Evolutionary conservation across 2,888 invertebrate genomes (phyloP).

Genomic region (Microdon myrmicae): DNA sequence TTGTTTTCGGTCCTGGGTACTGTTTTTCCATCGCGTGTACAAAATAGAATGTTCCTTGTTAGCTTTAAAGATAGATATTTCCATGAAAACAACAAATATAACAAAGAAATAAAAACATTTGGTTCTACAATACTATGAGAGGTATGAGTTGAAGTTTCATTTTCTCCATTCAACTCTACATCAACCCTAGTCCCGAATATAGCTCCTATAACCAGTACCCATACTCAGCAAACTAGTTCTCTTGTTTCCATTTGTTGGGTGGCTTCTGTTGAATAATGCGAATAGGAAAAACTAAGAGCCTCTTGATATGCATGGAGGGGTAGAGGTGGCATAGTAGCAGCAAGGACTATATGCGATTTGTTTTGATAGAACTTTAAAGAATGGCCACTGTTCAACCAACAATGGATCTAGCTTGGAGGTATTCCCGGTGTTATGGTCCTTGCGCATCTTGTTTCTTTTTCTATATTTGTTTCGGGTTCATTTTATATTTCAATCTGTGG

Average conservation of each 20-base stretch:
- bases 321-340: no score
- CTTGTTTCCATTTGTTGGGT: constrained; percentile 22
- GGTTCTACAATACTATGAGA: constrained; percentile 37
- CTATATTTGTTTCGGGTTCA: constrained; percentile 18
- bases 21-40: constrained; percentile 1
- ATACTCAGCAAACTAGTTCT: no score
- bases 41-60: constrained; percentile 24
- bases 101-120: constrained; percentile 43
- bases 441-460: constrained; percentile 24
- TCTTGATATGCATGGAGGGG: no score
- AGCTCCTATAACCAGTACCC: no score
- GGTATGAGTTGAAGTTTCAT: constrained; percentile 38
- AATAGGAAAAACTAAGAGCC: no score
- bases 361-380: no score
- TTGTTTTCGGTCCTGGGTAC: not conserved
- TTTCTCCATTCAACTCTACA: constrained; percentile 11
- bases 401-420: constrained; percentile 38
- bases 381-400: constrained; percentile 36
- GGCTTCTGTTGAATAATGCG: constrained; percentile 22
- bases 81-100: constrained; percentile 19
- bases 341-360: no score
- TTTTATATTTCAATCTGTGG: constrained; percentile 14
- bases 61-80: constrained; percentile 41
- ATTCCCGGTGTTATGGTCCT: constrained; percentile 33
- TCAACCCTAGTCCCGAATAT: no score